These are phyloP conservation scores for Tolypeutes matacus DNA, from an alignment of 2,797 vertebrate species.

Conservation along the genomic window DNA sequence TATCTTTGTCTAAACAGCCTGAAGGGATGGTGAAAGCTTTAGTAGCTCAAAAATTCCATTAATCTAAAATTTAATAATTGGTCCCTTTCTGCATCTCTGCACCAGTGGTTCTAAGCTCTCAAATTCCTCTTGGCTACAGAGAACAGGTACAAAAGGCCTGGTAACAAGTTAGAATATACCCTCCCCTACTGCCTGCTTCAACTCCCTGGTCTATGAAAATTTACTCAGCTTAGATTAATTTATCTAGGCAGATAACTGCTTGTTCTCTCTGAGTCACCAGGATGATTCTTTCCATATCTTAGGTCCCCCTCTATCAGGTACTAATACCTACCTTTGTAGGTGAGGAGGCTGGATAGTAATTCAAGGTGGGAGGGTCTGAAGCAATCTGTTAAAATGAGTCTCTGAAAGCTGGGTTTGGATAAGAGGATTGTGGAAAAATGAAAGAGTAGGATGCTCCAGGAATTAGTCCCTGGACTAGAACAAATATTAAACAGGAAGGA, in stretches of 20 bases:
- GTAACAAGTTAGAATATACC: not conserved
- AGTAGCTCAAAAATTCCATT: not conserved
- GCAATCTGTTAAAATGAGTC: not conserved
- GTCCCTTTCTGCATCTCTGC: not conserved
- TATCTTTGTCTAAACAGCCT: not conserved
- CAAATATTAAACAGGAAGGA: too few relatives aligned
- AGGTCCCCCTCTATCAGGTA: not conserved
- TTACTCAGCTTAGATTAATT: not conserved
- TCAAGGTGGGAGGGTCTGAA: accelerated
- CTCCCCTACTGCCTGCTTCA: too few relatives aligned
- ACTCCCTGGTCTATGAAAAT: not conserved
- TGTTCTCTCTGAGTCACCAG: not conserved
- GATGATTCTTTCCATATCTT: too few relatives aligned
- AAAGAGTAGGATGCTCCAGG: too few relatives aligned
- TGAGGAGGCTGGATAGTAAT: constrained; percentile 76
- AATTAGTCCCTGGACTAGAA: too few relatives aligned
- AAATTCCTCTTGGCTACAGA: not conserved
- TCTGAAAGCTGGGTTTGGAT: not conserved
- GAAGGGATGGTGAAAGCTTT: not conserved
- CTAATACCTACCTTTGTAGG: constrained; percentile 91
- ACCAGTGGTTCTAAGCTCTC: not conserved
- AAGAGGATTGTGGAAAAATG: too few relatives aligned
- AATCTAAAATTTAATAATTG: not conserved
- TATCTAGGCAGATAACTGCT: too few relatives aligned
- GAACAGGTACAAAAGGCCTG: not conserved